A percentile compares a stretch with the other conserved stretches of the same genome.
Evolutionary conservation across 2,888 invertebrate genomes (phyloP).

Genomic region (Muschampia plurimacula): DNA sequence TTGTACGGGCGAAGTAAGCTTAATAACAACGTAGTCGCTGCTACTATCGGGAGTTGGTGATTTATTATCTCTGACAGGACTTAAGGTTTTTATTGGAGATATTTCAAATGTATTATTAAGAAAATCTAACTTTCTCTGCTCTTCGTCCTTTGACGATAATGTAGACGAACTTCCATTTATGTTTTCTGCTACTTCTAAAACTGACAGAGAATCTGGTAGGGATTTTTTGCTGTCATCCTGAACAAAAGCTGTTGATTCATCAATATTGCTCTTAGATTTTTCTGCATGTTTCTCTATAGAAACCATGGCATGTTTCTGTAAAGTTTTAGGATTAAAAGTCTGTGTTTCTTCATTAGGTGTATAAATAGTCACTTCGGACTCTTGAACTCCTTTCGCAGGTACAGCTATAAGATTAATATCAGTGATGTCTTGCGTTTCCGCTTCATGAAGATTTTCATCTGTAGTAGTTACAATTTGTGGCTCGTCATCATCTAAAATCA

Average conservation of each 20-base stretch:
- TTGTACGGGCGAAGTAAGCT: slow-evolving; percentile 69
- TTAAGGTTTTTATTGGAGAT: slow-evolving; percentile 84
- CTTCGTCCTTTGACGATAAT: slow-evolving; percentile 65
- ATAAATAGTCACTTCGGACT: slow-evolving; percentile 24
- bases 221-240: slow-evolving; percentile 51
- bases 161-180: slow-evolving; percentile 62
- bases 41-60: slow-evolving; percentile 68
- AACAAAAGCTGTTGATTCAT: background rate
- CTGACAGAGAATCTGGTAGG: slow-evolving; percentile 43
- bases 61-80: slow-evolving; percentile 66
- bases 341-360: slow-evolving; percentile 12
- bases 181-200: slow-evolving; percentile 39
- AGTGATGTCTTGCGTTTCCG: slow-evolving; percentile 50
- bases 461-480: slow-evolving; percentile 51
- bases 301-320: background rate
- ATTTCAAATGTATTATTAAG: slow-evolving; percentile 86
- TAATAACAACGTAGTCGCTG: slow-evolving; percentile 71
- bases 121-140: slow-evolving; percentile 80
- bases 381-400: slow-evolving; percentile 47
- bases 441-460: slow-evolving; percentile 52
- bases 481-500: slow-evolving; percentile 54
- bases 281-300: slow-evolving; percentile 9
- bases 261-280: background rate
- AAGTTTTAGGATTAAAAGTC: slow-evolving; percentile 10
- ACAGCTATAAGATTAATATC: slow-evolving; percentile 70